Evolutionary conservation across 2,888 invertebrate species (phyloP).

Genomic region (Leptarthrus brevirostris): DNA sequence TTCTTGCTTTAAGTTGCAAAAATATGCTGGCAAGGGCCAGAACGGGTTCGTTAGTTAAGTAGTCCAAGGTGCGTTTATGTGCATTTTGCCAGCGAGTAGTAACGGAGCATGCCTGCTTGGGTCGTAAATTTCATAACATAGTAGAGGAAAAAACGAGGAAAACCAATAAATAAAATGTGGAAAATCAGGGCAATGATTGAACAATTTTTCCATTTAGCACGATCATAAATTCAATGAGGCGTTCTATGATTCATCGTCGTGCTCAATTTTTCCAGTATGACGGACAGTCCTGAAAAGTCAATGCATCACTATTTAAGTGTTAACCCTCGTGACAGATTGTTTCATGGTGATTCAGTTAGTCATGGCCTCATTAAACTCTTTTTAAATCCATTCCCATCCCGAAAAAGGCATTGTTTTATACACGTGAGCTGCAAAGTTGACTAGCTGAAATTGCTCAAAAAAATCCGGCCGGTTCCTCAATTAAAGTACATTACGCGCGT

Average conservation of each 20-base stretch:
- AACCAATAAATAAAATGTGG: background rate
- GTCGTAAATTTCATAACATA: constrained; percentile 28
- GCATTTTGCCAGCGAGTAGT: background rate
- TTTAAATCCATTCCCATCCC: constrained; percentile 9
- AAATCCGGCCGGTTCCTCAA: constrained; percentile 16
- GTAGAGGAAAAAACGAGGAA: background rate
- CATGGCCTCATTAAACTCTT: constrained; percentile 29
- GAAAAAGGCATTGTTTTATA: constrained; percentile 13
- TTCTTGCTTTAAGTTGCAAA: constrained; percentile 26
- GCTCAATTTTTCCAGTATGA: background rate
- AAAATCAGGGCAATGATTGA: background rate
- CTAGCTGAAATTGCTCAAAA: background rate
- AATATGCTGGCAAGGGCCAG: constrained; percentile 38
- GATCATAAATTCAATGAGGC: constrained; percentile 23
- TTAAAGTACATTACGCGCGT: background rate
- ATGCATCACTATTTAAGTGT: background rate
- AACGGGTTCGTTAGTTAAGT: constrained; percentile 25
- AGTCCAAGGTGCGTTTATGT: constrained; percentile 23
- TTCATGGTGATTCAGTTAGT: constrained; percentile 17
- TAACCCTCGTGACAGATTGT: constrained; percentile 29
- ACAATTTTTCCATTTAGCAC: constrained; percentile 1
- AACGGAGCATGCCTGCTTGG: constrained; percentile 12
- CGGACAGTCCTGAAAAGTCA: background rate
- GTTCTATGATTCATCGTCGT: constrained; percentile 20
- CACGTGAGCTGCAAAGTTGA: constrained; percentile 9